Evolutionary conservation across 2,113 vertebrate genomes (phyloP).

Genomic region (Bolborhynchus lineola): DNA sequence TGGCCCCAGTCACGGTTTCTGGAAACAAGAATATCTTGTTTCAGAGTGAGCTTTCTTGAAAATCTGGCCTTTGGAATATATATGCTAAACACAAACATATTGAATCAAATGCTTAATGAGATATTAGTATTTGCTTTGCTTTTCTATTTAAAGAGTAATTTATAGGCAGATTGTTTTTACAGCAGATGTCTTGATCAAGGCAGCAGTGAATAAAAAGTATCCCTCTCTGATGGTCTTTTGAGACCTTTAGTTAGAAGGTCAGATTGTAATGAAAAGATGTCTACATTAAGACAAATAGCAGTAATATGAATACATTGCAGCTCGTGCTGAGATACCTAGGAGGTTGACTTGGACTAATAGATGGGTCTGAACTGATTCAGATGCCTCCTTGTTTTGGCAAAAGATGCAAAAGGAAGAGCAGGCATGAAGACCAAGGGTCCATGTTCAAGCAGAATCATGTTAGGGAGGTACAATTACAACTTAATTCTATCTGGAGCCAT

Average conservation of each 20-base stretch:
- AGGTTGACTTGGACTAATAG: background rate
- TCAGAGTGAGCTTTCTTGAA: slow-evolving; percentile 5
- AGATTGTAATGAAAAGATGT: background rate
- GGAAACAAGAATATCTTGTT: background rate
- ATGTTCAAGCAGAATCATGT: background rate
- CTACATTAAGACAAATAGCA: background rate
- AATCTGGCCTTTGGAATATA: background rate
- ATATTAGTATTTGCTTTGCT: background rate
- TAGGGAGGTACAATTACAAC: background rate
- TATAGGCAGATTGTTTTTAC: background rate
- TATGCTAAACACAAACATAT: background rate
- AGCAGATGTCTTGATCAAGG: background rate
- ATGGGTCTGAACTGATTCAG: background rate
- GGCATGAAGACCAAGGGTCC: background rate
- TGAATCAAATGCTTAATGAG: background rate
- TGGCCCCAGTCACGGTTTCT: background rate
- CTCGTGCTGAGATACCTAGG: background rate
- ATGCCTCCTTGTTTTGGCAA: background rate
- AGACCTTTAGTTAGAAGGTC: slow-evolving; percentile 14
- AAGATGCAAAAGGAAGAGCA: background rate
- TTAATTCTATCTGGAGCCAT: background rate
- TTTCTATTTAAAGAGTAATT: background rate
- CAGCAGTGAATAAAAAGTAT: background rate
- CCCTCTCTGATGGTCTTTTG: background rate
- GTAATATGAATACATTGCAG: background rate